Evolutionary conservation across 2,888 invertebrate genomes (phyloP), one percentile per base, ranked within the genome.

Genomic region (Myathropa florea): DNA sequence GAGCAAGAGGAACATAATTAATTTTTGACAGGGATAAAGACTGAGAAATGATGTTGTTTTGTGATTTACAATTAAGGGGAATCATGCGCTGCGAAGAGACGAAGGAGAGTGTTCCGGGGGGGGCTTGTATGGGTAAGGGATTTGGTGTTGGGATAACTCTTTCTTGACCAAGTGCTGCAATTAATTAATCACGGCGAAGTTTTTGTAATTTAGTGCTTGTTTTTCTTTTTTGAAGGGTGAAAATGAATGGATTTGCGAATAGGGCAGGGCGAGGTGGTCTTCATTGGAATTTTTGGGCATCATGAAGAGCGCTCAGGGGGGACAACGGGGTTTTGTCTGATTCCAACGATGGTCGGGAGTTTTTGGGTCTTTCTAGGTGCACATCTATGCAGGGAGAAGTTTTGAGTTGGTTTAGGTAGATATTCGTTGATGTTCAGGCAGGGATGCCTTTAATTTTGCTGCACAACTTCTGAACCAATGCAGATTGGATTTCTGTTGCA

Each of bases 11-110:
- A 9, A 53, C 46, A 59, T 71, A 71, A 79, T 79, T 79, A 79
- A 79, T 79, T 79, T 72, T 79, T 72, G 79, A 79, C 79, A 72
- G 71, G 72, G 64, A 79, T 79, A 59, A 59, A 46, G 65, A 65
- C 64, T 57, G 39, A 59, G 59, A 57, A 57, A 63, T 63, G 30
- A 30, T 63, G 63, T 33, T 63, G 63, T 63, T 63, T 63, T 36
- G 33, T 63, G 63, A 63, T 63, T 63, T 63, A 63, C 63, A 63
- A 63, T 63, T 63, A 63, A 63, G 33, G 36, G 10, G 63, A 61
- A 57, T 57, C 57, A 24, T 24, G 24, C 24, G 14, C 57, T 57
- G 24, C 24, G 2, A 12, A 24, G 7, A 7, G 57, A 14, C 4
- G 10, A 14, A 2, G 23, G 24, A 1, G 21, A 14, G n/a, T 23